Conservation (phyloP, 2,888 invertebrate genomes). For the Ditula angustiorana region DNA sequence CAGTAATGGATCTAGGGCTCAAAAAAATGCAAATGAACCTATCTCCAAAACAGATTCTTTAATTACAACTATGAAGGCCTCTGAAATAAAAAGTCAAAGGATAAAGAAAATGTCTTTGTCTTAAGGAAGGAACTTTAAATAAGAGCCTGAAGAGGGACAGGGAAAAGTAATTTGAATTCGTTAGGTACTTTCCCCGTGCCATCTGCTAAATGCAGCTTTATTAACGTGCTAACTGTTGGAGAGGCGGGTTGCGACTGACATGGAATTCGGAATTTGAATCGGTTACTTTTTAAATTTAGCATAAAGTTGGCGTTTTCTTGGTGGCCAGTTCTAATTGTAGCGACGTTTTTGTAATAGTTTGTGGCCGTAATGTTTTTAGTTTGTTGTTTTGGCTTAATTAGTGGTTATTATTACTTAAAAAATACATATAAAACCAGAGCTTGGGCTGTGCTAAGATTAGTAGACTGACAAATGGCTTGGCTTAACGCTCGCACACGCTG, state of each 20-base stretch:
- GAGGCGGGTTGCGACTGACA: constrained; percentile 58
- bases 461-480: too few relatives aligned
- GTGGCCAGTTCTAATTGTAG: constrained; percentile 45
- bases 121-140: constrained; percentile 57
- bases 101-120: constrained; percentile 71
- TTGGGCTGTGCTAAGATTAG: too few relatives aligned
- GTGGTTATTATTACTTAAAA: too few relatives aligned
- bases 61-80: constrained; percentile 60
- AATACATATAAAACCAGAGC: too few relatives aligned
- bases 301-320: constrained; percentile 53
- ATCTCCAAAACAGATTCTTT: constrained; percentile 52
- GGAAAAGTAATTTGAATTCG: constrained; percentile 70
- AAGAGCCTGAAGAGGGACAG: constrained; percentile 46
- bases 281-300: constrained; percentile 61
- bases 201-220: constrained; percentile 69
- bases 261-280: constrained; percentile 72
- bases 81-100: constrained; percentile 60
- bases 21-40: constrained; percentile 34
- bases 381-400: too few relatives aligned
- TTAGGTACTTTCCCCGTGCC: constrained; percentile 57
- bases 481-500: too few relatives aligned
- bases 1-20: neutral
- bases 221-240: constrained; percentile 51
- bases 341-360: too few relatives aligned
- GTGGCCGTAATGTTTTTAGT: too few relatives aligned